Evolutionary conservation across 2,888 invertebrate species (phyloP).

Genomic region (Hydropsyche betteni): DNA sequence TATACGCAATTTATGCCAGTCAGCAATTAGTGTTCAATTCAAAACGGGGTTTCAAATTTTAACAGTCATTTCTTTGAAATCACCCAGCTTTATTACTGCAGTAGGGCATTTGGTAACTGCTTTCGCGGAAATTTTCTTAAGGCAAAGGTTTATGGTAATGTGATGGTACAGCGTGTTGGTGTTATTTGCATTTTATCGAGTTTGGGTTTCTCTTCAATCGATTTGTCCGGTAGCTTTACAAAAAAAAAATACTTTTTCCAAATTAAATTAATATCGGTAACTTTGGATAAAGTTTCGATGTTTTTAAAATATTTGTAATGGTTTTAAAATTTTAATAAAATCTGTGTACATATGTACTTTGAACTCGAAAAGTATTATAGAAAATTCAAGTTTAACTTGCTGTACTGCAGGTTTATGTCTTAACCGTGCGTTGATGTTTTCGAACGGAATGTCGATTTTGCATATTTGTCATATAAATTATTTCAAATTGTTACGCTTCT

Average conservation of each 20-base stretch:
- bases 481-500: background rate
- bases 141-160: slow-evolving; percentile 41
- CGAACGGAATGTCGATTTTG: background rate
- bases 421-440: background rate
- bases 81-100: background rate
- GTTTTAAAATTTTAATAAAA: too few species aligned
- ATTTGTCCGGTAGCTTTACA: too few species aligned
- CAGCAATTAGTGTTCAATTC: background rate
- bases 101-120: slow-evolving; percentile 8
- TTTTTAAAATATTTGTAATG: too few species aligned
- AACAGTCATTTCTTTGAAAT: slow-evolving; percentile 11
- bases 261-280: too few species aligned
- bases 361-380: too few species aligned
- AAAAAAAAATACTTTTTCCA: too few species aligned
- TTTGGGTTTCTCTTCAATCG: slow-evolving; percentile 34
- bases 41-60: slow-evolving; percentile 3
- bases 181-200: slow-evolving; percentile 49
- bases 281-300: too few species aligned
- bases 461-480: background rate
- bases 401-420: background rate
- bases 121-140: slow-evolving; percentile 31
- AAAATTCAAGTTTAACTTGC: background rate
- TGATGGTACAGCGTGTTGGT: slow-evolving; percentile 41
- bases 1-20: background rate
- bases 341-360: too few species aligned